Conservation (phyloP, 2,113 vertebrate genomes). For the Tragulus kanchil region DNA sequence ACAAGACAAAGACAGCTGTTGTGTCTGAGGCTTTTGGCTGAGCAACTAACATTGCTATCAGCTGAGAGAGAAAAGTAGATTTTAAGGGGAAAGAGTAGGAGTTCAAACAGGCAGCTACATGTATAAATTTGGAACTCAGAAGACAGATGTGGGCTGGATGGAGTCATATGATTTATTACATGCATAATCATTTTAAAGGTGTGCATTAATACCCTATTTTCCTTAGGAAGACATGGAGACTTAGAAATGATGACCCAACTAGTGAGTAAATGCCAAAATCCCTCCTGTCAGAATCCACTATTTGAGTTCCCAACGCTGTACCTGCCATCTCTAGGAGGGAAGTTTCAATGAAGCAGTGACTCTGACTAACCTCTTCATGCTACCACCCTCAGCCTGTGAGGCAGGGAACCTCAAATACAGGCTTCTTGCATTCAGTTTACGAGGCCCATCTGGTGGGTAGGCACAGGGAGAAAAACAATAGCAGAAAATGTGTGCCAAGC, state of each 20-base stretch:
- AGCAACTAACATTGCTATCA: not conserved
- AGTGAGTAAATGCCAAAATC: not conserved
- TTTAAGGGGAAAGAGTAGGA: not conserved
- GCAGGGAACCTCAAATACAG: no score
- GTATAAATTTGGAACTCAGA: not conserved
- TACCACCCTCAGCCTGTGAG: not conserved
- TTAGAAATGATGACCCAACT: not conserved
- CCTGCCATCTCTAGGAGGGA: not conserved
- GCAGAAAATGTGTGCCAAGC: not conserved
- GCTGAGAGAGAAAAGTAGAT: not conserved
- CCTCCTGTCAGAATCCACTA: not conserved
- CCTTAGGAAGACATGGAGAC: not conserved
- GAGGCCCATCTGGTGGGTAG: no score
- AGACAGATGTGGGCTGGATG: not conserved
- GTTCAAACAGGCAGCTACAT: not conserved
- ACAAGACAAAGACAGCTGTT: not conserved
- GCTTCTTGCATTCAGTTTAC: no score
- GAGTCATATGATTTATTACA: not conserved
- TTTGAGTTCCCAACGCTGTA: not conserved
- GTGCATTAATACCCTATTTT: not conserved
- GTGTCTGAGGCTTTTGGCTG: not conserved
- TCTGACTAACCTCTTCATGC: not conserved
- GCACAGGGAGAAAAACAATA: no score
- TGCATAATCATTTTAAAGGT: not conserved
- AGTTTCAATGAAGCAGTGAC: not conserved